phyloP scores from a whole-genome alignment of 2,888 invertebrate genomes.

The Pogonocherus hispidulus region DNA sequence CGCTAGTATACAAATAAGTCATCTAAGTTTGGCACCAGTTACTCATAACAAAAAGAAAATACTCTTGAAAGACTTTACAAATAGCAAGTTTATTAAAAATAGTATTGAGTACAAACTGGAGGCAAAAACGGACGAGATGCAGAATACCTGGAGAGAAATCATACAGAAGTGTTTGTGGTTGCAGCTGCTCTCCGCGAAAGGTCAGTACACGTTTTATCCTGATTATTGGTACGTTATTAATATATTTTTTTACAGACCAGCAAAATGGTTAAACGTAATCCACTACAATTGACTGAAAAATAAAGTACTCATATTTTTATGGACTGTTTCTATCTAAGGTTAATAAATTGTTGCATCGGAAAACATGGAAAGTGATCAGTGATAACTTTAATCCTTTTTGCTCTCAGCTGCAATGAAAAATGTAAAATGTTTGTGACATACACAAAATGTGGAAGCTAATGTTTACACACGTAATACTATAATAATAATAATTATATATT shows the following conservation, averaged over 20 bases:
- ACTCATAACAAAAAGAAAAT: slow-evolving; percentile 41
- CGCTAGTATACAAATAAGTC: slow-evolving; percentile 47
- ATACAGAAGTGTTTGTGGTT: slow-evolving; percentile 52
- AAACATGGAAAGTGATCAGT: not conserved
- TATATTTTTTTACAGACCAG: not conserved
- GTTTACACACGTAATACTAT: no score
- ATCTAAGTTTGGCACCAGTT: slow-evolving; percentile 44
- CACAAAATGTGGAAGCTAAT: no score
- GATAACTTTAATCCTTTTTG: not conserved
- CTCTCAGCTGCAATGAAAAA: not conserved
- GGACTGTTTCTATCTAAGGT: no score
- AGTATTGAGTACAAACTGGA: slow-evolving; percentile 45
- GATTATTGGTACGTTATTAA: not conserved
- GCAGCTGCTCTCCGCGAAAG: slow-evolving; percentile 48
- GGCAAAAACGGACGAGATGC: slow-evolving; percentile 44
- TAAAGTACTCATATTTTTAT: no score
- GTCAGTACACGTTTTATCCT: slow-evolving; percentile 13
- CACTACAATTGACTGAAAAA: no score
- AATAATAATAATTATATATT: no score
- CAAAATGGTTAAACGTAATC: not conserved
- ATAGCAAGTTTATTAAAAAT: slow-evolving; percentile 44
- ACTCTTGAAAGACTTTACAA: slow-evolving; percentile 45
- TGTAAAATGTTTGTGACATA: no score
- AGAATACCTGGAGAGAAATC: slow-evolving; percentile 44
- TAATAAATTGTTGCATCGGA: no score